Evolutionary conservation across 2,888 invertebrate genomes (phyloP).

Genomic region (Oxystoma pomonae): DNA sequence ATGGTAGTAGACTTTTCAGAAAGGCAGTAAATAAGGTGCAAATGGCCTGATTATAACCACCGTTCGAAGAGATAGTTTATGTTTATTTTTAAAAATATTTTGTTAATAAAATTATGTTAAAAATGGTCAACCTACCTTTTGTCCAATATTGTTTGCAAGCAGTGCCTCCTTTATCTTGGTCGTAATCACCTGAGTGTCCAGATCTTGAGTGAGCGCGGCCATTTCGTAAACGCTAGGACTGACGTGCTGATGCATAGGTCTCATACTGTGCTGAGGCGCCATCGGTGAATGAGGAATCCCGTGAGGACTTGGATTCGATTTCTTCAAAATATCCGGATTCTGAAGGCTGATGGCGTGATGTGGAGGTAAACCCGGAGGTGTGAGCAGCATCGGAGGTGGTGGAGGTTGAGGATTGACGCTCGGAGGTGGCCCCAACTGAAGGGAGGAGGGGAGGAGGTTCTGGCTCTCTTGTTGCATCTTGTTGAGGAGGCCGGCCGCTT

Average conservation of each 20-base stretch:
- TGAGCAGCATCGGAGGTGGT: slow-evolving; percentile 61
- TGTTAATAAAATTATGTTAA: no score
- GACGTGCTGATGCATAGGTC: slow-evolving; percentile 76
- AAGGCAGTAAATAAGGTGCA: no score
- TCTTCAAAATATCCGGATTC: slow-evolving; percentile 57
- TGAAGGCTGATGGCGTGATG: slow-evolving; percentile 66
- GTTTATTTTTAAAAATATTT: no score
- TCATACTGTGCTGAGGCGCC: slow-evolving; percentile 59
- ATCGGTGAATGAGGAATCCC: slow-evolving; percentile 55
- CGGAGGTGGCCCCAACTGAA: slow-evolving; percentile 48
- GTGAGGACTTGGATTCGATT: slow-evolving; percentile 55
- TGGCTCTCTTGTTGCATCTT: slow-evolving; percentile 68
- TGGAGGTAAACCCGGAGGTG: slow-evolving; percentile 73
- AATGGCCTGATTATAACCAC: no score
- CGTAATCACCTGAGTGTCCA: slow-evolving; percentile 94
- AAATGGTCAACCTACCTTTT: slow-evolving; percentile 83
- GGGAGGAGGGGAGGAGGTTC: slow-evolving; percentile 54
- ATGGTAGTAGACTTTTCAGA: no score
- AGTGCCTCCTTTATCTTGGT: slow-evolving; percentile 96
- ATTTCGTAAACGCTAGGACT: slow-evolving; percentile 97
- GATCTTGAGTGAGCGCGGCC: slow-evolving; percentile 93
- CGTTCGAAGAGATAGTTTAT: no score
- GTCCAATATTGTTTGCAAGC: slow-evolving; percentile 94
- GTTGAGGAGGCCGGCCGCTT: slow-evolving; percentile 60
- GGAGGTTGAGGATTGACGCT: slow-evolving; percentile 46